Conservation (phyloP, 2,797 vertebrate genomes). For the Sebastes flavidus region DNA sequence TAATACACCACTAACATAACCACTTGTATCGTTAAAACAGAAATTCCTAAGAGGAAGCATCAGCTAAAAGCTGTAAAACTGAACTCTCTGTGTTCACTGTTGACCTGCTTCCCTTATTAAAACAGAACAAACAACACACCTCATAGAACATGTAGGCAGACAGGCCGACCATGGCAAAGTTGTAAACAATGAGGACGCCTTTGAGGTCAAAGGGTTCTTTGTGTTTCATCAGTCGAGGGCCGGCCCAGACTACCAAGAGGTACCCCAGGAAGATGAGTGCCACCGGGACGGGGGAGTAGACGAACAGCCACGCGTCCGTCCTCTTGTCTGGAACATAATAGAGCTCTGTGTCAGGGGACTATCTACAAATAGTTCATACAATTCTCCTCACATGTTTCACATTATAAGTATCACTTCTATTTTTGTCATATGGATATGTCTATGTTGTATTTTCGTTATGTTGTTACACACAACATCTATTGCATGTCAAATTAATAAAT, state of each 20-base stretch:
- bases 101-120: not conserved
- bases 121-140: conserved; percentile 61
- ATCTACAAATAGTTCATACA: not conserved
- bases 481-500: not conserved
- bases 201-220: conserved; percentile 68
- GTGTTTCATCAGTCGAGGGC: conserved; percentile 65
- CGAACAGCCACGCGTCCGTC: conserved; percentile 80
- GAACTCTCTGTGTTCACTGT: not conserved
- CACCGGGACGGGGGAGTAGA: conserved; percentile 77
- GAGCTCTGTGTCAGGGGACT: no score
- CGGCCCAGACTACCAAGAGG: conserved; percentile 73
- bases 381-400: no score
- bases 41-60: not conserved
- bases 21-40: not conserved
- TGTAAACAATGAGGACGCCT: conserved; percentile 73
- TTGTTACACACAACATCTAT: no score
- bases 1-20: not conserved
- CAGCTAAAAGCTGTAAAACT: not conserved
- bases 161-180: conserved; percentile 76
- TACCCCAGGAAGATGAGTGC: conserved; percentile 71
- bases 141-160: conserved; percentile 82
- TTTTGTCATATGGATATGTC: not conserved
- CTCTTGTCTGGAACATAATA: conserved; percentile 76
- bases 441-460: no score
- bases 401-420: not conserved